Conservation (phyloP, 2,113 vertebrate genomes). For the Tiliqua scincoides region DNA sequence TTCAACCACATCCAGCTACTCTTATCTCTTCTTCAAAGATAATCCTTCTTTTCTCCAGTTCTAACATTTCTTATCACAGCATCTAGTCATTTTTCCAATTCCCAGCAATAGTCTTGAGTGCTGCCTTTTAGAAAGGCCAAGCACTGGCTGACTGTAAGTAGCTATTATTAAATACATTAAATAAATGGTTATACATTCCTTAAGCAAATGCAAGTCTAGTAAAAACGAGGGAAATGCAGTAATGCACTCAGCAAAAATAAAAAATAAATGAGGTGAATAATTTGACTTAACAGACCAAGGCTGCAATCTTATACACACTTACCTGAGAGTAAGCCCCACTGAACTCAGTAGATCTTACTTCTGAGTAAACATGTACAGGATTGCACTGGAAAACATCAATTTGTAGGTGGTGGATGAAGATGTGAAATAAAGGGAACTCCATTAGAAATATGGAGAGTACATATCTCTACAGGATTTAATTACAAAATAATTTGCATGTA, state of each 20-base stretch:
- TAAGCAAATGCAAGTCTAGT: neutral
- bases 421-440: neutral
- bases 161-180: neutral
- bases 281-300: neutral
- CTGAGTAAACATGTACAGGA: too few species aligned
- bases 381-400: neutral
- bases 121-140: neutral
- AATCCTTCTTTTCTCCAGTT: neutral
- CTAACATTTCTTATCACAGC: neutral
- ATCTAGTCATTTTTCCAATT: neutral
- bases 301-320: too few species aligned
- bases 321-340: too few species aligned
- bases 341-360: too few species aligned
- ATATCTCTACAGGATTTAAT: neutral
- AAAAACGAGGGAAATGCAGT: neutral
- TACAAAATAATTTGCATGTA: neutral
- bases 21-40: neutral
- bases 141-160: neutral
- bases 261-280: neutral
- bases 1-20: neutral
- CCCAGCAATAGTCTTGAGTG: neutral
- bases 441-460: neutral
- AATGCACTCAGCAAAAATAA: neutral
- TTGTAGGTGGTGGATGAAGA: neutral
- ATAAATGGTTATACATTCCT: neutral